Conservation (phyloP, 1,140 invertebrate species). For the Diachasmimorpha longicaudata region DNA sequence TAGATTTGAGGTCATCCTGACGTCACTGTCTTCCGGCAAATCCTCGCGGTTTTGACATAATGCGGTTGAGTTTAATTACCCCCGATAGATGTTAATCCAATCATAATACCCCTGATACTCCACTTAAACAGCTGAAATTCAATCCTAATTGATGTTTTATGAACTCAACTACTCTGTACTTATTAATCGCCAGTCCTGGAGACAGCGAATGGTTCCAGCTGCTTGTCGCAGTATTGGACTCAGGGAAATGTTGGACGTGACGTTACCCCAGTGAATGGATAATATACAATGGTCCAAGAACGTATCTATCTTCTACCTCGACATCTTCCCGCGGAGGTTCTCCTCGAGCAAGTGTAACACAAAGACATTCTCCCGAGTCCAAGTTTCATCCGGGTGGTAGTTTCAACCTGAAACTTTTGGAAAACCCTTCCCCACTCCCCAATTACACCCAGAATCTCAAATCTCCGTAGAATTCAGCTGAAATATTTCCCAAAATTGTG, state of each 20-base stretch:
- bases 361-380: conserved; percentile 2
- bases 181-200: not conserved
- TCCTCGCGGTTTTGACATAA: conserved; percentile 41
- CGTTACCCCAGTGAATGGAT: conserved; percentile 26
- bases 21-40: not conserved
- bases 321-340: not conserved
- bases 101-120: not conserved
- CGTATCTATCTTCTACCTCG: conserved; percentile 17
- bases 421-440: conserved; percentile 1
- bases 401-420: not conserved
- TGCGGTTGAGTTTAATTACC: not conserved
- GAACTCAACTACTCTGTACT: not conserved
- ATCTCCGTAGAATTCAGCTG: not conserved
- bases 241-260: conserved; percentile 10
- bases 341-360: not conserved
- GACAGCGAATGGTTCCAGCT: conserved; percentile 18
- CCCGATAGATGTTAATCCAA: not conserved
- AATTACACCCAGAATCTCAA: not conserved
- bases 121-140: not conserved
- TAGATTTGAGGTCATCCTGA: not conserved
- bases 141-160: not conserved
- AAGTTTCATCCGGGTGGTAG: conserved; percentile 13
- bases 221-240: not conserved
- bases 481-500: too few species aligned
- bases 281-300: conserved; percentile 26